These are phyloP conservation scores for Montipora efflorescens DNA, from an alignment of 64 coral and sea anemone species.

Conservation along the genomic window DNA sequence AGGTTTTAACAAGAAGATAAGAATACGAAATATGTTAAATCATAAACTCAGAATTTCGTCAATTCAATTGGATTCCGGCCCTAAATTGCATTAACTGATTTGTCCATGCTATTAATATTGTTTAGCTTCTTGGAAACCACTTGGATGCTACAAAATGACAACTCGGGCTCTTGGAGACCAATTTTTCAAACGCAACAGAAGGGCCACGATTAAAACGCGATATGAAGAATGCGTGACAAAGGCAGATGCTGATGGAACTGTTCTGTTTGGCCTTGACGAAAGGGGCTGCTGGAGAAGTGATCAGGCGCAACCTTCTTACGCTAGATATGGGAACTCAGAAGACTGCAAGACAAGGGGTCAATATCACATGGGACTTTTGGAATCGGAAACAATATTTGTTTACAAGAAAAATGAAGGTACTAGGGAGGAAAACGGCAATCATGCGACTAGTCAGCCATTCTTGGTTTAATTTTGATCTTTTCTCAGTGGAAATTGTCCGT, in stretches of 20 bases:
- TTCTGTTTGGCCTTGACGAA: slow-evolving; percentile 2
- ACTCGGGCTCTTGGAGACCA: background rate
- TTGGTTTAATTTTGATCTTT: background rate
- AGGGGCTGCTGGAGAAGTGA: background rate
- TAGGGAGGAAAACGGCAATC: too few species aligned
- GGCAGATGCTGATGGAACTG: background rate
- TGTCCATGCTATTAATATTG: background rate
- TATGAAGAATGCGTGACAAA: background rate
- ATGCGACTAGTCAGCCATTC: too few species aligned
- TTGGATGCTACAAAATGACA: slow-evolving; percentile 2
- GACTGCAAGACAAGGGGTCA: background rate
- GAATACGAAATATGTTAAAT: too few species aligned
- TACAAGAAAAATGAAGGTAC: slow-evolving; percentile 4
- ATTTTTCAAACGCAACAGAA: background rate
- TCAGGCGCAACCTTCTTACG: background rate
- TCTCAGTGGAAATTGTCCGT: too few species aligned
- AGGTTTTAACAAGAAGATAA: too few species aligned
- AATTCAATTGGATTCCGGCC: too few species aligned
- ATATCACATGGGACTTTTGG: background rate
- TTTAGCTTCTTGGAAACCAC: background rate
- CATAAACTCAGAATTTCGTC: too few species aligned
- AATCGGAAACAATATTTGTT: background rate
- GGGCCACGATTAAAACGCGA: background rate
- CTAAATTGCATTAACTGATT: background rate
- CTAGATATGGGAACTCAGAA: background rate